phyloP scores from a whole-genome alignment of 2,797 vertebrate species.

The Rallus crepitans region DNA sequence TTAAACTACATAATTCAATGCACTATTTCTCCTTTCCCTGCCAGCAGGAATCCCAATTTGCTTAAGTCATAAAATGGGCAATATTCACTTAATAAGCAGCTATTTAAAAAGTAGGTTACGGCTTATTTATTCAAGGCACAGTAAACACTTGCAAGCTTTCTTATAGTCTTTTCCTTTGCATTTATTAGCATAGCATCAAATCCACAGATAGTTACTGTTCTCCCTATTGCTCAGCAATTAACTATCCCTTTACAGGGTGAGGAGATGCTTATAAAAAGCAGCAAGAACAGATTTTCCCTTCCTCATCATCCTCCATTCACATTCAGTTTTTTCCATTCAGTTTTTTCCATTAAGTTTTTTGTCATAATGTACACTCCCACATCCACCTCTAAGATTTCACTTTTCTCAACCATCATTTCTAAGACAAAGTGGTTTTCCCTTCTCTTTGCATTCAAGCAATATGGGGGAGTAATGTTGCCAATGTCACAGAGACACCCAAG shows the following conservation, averaged over 20 bases:
- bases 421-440: background rate
- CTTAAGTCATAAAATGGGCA: slow-evolving; percentile 9
- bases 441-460: background rate
- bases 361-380: background rate
- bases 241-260: background rate
- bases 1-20: slow-evolving; percentile 25
- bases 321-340: background rate
- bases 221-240: background rate
- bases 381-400: background rate
- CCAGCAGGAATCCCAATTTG: background rate
- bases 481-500: background rate
- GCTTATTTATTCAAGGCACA: background rate
- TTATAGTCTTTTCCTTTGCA: background rate
- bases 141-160: background rate
- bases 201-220: background rate
- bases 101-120: background rate
- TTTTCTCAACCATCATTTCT: background rate
- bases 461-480: background rate
- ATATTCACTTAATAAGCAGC: slow-evolving; percentile 16
- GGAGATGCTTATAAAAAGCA: background rate
- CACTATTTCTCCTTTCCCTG: background rate
- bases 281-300: background rate
- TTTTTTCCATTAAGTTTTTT: background rate
- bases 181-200: background rate
- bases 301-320: background rate